phyloP scores from a whole-genome alignment of 2,113 vertebrate species.

The Nannobrachium achirus region DNA sequence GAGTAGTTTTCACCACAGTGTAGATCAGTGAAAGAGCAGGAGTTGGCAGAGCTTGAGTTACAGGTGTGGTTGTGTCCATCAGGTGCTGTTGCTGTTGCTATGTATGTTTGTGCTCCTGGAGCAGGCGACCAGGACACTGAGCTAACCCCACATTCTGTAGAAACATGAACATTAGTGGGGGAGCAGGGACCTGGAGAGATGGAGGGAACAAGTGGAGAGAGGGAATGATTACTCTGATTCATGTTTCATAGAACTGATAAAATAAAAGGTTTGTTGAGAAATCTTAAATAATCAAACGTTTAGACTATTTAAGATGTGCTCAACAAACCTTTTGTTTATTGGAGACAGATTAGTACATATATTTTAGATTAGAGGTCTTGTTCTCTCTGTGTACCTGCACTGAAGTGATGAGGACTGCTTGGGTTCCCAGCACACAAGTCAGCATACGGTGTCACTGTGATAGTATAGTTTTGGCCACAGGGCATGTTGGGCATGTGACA shows the following conservation, averaged over 20 bases:
- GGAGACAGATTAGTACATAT: not conserved
- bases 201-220: not conserved
- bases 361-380: not conserved
- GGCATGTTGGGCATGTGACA: conserved; percentile 63
- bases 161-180: no score
- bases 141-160: no score
- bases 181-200: not conserved
- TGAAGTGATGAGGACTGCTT: conserved; percentile 50
- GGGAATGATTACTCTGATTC: not conserved
- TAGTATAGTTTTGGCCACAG: conserved; percentile 68
- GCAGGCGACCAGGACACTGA: no score
- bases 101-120: no score
- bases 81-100: no score
- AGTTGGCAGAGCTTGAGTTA: conserved; percentile 42
- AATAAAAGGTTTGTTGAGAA: no score
- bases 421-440: conserved; percentile 51
- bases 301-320: not conserved
- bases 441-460: conserved; percentile 61
- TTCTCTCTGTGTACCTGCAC: conserved; percentile 49
- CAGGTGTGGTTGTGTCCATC: conserved; percentile 47
- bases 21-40: conserved; percentile 66
- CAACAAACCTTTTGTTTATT: no score
- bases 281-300: not conserved
- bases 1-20: conserved; percentile 64
- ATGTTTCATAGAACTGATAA: not conserved